These are phyloP conservation scores for Bucco capensis DNA, from an alignment of 2,113 vertebrate genomes.

Conservation along the genomic window DNA sequence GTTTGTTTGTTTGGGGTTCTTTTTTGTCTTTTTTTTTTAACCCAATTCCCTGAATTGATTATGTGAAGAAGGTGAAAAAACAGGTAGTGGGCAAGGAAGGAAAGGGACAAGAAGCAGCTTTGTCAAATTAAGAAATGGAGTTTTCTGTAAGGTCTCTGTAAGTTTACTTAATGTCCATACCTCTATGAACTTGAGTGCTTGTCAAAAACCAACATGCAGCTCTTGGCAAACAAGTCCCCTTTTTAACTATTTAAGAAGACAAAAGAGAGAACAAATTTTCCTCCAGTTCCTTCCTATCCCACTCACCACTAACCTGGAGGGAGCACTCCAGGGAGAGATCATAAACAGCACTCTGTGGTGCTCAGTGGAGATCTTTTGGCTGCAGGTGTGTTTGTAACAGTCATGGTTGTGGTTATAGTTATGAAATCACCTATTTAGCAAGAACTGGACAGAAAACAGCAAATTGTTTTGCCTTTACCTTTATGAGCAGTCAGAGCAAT, in stretches of 20 bases:
- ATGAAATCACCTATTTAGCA: background rate
- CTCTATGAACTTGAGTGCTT: background rate
- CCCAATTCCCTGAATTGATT: background rate
- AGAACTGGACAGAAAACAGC: background rate
- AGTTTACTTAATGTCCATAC: background rate
- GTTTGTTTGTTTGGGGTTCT: no score
- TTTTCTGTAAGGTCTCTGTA: background rate
- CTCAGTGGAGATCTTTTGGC: background rate
- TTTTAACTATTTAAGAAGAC: background rate
- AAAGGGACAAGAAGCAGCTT: background rate
- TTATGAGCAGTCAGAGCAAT: background rate
- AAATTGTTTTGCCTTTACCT: background rate
- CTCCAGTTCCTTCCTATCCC: background rate
- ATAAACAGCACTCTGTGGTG: background rate
- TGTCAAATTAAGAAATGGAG: background rate
- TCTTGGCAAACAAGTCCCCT: background rate
- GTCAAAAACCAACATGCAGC: background rate
- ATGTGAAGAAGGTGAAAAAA: background rate
- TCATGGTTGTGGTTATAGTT: background rate
- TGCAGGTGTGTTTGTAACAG: background rate
- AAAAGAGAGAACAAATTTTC: background rate
- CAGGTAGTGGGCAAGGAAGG: background rate
- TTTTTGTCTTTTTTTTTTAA: no score
- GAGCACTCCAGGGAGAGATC: background rate
- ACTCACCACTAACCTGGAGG: background rate